These are phyloP conservation scores for Gymnobelideus leadbeateri DNA, from an alignment of 2,113 vertebrate species.

Conservation along the genomic window DNA sequence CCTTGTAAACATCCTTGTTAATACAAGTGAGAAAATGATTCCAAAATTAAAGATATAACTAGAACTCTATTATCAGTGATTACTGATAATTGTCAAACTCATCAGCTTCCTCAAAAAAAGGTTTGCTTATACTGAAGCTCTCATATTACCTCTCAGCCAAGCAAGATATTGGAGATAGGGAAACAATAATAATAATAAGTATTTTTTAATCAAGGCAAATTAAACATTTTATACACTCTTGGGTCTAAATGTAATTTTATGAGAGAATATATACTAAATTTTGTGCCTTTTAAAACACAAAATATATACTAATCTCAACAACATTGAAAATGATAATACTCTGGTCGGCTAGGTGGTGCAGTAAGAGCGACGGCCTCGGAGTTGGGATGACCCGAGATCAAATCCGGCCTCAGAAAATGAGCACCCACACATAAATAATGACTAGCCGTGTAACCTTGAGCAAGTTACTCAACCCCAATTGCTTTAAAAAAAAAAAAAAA, in stretches of 20 bases:
- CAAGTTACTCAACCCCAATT: too few species aligned
- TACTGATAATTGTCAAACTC: constrained; percentile 28
- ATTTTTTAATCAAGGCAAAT: constrained; percentile 46
- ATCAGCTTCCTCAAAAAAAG: constrained; percentile 54
- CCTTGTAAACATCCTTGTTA: constrained; percentile 25
- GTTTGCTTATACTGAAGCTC: constrained; percentile 58
- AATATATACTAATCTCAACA: too few species aligned
- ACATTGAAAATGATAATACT: too few species aligned
- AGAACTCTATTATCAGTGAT: too few species aligned
- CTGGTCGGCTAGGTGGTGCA: too few species aligned
- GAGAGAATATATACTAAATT: neutral
- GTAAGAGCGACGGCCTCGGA: too few species aligned
- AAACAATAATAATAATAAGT: constrained; percentile 60
- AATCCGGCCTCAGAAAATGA: too few species aligned
- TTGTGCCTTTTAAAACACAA: too few species aligned
- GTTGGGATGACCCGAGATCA: too few species aligned
- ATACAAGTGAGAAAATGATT: constrained; percentile 59
- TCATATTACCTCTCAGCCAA: constrained; percentile 53
- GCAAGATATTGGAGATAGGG: constrained; percentile 64
- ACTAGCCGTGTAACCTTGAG: too few species aligned
- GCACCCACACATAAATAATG: too few species aligned
- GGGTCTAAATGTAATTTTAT: constrained; percentile 52
- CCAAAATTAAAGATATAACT: constrained; percentile 47
- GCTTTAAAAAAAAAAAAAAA: too few species aligned
- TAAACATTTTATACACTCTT: constrained; percentile 4